Conservation (phyloP, 30 jellyfish, hydroid and myxozoan genomes). For the Aurelia aurita region DNA sequence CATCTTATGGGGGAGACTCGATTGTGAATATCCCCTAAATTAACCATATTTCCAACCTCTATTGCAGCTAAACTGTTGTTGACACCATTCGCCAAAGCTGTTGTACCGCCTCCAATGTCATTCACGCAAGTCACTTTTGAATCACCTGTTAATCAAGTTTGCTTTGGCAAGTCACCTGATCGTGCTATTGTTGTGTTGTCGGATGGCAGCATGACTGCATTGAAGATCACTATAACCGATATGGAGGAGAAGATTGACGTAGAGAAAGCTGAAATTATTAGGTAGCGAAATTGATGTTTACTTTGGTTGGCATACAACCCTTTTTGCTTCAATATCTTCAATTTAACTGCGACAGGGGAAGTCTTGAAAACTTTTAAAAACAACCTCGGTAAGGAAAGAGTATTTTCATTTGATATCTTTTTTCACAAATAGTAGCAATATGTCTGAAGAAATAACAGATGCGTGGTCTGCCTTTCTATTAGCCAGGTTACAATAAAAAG, state of each 20-base stretch:
- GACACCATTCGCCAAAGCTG: conserved; percentile 85
- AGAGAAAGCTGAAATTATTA: background rate
- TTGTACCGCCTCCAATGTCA: conserved; percentile 98
- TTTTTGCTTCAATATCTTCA: too few species aligned
- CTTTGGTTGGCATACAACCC: too few species aligned
- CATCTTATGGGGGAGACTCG: too few species aligned
- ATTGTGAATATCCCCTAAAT: too few species aligned
- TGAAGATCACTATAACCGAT: background rate
- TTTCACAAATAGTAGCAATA: too few species aligned
- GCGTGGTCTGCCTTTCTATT: too few species aligned
- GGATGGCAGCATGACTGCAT: conserved; percentile 23
- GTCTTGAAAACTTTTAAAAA: too few species aligned
- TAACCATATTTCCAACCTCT: background rate
- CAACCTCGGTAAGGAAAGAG: too few species aligned
- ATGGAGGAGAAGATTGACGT: conserved; percentile 14
- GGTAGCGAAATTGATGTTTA: background rate
- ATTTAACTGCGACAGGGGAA: too few species aligned
- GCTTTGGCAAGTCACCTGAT: conserved; percentile 59
- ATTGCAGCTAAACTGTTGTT: conserved; percentile 69
- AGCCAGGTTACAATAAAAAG: too few species aligned
- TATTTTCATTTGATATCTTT: too few species aligned
- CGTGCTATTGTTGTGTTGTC: conserved; percentile 27
- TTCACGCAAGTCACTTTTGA: conserved; percentile 33
- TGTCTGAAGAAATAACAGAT: too few species aligned
- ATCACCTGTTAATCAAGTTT: conserved; percentile 76